Base-by-base conservation (phyloP, 2,888 invertebrate species). In the Caenorhabditis zanzibari region DNA sequence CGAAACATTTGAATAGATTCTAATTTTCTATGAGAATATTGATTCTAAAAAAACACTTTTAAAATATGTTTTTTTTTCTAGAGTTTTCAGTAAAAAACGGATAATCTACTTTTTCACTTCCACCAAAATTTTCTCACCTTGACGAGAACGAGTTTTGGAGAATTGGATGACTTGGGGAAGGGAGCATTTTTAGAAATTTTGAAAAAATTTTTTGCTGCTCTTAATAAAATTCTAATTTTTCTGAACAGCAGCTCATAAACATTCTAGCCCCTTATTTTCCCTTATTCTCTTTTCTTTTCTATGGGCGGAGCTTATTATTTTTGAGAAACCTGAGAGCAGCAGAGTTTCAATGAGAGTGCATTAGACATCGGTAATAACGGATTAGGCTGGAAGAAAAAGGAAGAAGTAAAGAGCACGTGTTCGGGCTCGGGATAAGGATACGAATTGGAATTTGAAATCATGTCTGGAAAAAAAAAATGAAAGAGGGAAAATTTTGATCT, bases 351-450 rank as follows among this genome's bases (percentile, higher is more conserved):
- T 12, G 38, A 52, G 54, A 28, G 56, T 19, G 59, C 28, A 54
- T 2, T 54, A 19, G 47, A 35, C 24, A 44, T 59, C 59, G 72
- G 59, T 72, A 72, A 72, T 72, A 72, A 72, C 59, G 41, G 72
- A 72, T 72, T 72, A 72, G 59, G 10, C 19, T 12, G 19, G n/a
- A 9, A 2, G 4, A 14, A 35, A 5, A 24, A 28, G 24, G 71
- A 41, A 64, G 64, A 63, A 52, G 63, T 63, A 47, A 28, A 38
- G 71, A 41, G 74, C 74, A 63, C 63, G 63, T 63, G 58, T 56
- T 59, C 58, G 58, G 22, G 16, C 38, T 38, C 38, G 19, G 28
- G 32, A 28, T n/a, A n/a, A 56, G 14, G 38, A 32, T 56, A 47
- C 32, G 61, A 59, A 72, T 72, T 19, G 0, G 61, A 71, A 72